Evolutionary conservation across 2,888 invertebrate genomes (phyloP).

Genomic region (Empis livida): DNA sequence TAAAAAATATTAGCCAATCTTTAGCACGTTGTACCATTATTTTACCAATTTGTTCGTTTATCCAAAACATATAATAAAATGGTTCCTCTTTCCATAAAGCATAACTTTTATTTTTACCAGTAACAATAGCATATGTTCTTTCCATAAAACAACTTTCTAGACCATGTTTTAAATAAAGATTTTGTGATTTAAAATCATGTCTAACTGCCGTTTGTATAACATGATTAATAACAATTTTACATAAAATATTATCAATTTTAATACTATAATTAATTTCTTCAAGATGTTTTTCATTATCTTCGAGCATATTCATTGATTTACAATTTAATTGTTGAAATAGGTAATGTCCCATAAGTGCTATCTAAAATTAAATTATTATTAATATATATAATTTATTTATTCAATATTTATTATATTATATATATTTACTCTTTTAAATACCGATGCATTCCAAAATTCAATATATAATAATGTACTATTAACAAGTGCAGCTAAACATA

Average conservation of each 20-base stretch:
- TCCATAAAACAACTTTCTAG: not conserved
- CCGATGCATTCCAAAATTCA: conserved; percentile 12
- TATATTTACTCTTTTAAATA: conserved; percentile 10
- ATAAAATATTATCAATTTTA: conserved; percentile 12
- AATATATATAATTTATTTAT: not conserved
- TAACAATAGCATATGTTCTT: conserved; percentile 8
- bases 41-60: not conserved
- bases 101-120: conserved; percentile 6
- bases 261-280: conserved; percentile 11
- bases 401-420: not conserved
- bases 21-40: not conserved
- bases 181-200: conserved; percentile 7
- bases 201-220: conserved; percentile 11
- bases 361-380: conserved; percentile 1
- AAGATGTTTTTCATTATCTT: not conserved
- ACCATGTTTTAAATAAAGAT: conserved; percentile 6
- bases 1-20: not conserved
- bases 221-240: conserved; percentile 10
- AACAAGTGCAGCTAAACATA: conserved; percentile 13
- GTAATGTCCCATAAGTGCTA: conserved; percentile 9
- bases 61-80: not conserved
- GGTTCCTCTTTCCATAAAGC: conserved; percentile 14
- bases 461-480: conserved; percentile 12
- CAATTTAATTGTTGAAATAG: conserved; percentile 8
- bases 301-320: not conserved